Conservation (phyloP, 2,888 invertebrate species). For the Stenolophus ochropezus region DNA sequence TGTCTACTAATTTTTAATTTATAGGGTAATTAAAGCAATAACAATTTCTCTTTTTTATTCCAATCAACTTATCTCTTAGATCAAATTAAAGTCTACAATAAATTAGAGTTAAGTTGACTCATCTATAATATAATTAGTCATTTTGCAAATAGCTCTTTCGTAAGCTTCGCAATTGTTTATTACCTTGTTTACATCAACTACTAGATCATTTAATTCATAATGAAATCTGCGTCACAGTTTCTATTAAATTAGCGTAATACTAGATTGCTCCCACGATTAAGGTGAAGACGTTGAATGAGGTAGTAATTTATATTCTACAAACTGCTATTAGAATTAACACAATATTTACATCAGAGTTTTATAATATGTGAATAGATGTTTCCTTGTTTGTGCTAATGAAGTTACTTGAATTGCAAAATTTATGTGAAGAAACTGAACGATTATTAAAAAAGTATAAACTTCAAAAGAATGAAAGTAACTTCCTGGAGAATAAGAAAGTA, state of each 20-base stretch:
- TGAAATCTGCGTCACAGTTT: background rate
- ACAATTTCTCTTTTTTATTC: background rate
- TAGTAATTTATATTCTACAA: background rate
- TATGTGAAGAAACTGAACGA: no score
- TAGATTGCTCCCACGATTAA: constrained; percentile 13
- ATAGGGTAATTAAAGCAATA: background rate
- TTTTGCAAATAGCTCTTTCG: background rate
- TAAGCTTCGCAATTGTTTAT: background rate
- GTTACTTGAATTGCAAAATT: no score
- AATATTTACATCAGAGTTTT: no score
- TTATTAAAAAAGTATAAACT: no score
- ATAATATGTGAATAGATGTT: no score
- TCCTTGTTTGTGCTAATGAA: no score
- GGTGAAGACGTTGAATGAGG: background rate
- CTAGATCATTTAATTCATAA: background rate
- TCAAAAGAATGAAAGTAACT: no score
- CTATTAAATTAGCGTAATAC: background rate
- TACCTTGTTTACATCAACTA: background rate
- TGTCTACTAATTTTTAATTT: background rate
- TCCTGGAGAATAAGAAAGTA: no score
- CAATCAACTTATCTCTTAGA: background rate
- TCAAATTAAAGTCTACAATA: background rate
- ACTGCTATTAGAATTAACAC: no score
- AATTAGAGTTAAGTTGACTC: background rate
- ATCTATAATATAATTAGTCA: background rate